A percentile compares a stretch with the other conserved stretches of the same genome.
Conservation (phyloP, 35 echinoderm and acorn worm species). For the Eucidaris tribuloides region DNA sequence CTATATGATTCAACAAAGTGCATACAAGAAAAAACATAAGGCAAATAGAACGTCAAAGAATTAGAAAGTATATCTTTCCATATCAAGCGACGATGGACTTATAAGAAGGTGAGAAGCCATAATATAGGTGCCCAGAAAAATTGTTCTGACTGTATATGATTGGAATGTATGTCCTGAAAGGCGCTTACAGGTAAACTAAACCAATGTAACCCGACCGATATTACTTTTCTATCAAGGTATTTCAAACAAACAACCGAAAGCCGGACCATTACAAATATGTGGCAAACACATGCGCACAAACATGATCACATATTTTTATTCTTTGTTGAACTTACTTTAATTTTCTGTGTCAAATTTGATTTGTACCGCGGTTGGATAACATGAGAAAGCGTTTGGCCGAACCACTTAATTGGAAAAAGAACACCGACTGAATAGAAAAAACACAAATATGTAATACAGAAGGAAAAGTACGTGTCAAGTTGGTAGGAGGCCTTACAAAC, state of each 20-base stretch:
- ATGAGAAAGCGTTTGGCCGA: constrained; percentile 11
- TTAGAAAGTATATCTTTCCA: too few species aligned
- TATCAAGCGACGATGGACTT: too few species aligned
- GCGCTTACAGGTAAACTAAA: constrained; percentile 16
- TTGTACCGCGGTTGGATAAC: constrained; percentile 4
- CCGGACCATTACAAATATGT: constrained; percentile 5
- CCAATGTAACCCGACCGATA: neutral
- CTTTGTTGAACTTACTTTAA: constrained; percentile 19
- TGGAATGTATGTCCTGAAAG: constrained; percentile 28
- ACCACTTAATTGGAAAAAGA: neutral
- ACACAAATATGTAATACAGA: neutral
- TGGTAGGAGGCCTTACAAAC: neutral
- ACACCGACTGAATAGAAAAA: neutral
- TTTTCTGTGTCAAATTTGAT: constrained; percentile 17
- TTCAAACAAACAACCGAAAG: constrained; percentile 27
- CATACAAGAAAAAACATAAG: too few species aligned
- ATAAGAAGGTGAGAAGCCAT: too few species aligned
- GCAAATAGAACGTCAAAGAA: too few species aligned
- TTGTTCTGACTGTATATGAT: constrained; percentile 20
- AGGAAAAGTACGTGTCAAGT: neutral
- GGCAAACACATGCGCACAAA: too few species aligned
- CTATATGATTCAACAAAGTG: too few species aligned
- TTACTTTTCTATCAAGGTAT: neutral
- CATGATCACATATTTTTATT: constrained; percentile 10
- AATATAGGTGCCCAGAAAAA: too few species aligned